Evolutionary conservation across 2,797 vertebrate genomes (phyloP), one percentile per base, ranked within the genome.

Genomic region (Microctenopoma lineatum): DNA sequence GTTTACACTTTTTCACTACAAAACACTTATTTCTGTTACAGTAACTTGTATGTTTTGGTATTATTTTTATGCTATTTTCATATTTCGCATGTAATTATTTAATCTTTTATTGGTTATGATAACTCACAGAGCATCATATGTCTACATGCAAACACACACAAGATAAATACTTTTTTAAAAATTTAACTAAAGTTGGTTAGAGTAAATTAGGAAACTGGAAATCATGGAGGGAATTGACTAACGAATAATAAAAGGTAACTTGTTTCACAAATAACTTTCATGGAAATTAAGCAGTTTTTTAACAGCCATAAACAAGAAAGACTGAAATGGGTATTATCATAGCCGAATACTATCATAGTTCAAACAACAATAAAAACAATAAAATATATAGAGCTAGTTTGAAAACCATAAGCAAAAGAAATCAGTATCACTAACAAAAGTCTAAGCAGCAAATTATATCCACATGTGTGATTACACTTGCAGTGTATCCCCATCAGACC

Each of bases 401-500:
- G 51, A 73, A 62, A 66, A 79, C 78, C 56, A 59, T 66, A 52
- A 69, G 55, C 66, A 60, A 71, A 80, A 62, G 45, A 21, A 21
- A 65, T 70, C 56, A 82, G 81, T 48, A 65, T 71, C 74, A 48
- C 65, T 45, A 38, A 64, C 68, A 67, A 75, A 77, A 65, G 73
- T 66, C 79, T 80, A 75, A 86, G 87, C 80, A 77, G 79, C n/a
- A 21, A 83, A 84, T 77, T 79, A 85, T 81, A 59, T 63, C 71
- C 83, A 81, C 73, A 74, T 53, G 39, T 77, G 59, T 75, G 86
- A 86, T 89, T 84, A 86, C 78, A 87, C 76, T 83, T 77, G 81
- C 75, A 79, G 75, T 54, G 81, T 75, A 84, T 81, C 74, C 86
- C 82, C 84, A 67, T 81, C 29, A 72, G 84, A 86, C 70, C 81